Evolutionary conservation across 2,888 invertebrate species (phyloP), one percentile per base, ranked within the genome.

Genomic region (Ennomos quercinarius): DNA sequence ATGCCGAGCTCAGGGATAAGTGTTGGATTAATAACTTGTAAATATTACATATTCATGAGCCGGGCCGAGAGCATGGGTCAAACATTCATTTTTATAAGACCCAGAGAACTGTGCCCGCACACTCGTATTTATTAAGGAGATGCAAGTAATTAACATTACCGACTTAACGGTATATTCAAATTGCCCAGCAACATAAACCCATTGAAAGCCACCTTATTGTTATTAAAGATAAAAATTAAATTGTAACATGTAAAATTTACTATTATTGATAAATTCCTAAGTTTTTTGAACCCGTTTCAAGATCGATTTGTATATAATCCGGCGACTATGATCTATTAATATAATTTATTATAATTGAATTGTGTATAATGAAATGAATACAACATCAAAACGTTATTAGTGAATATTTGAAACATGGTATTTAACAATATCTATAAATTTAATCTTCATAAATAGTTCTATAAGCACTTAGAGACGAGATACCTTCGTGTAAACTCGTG

Each of bases 1-100:
- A 89, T 88, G 86, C 78, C 62, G 62, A 77, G 70, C 74, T 67
- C 68, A 70, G 71, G 83, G 83, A 86, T 86, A 86, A 86, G 86
- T 87, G 87, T 87, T 86, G 90, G 89, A 90, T 89, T 89, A 89
- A 91, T 90, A 91, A 91, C 89, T 89, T 91, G 89, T 91, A 87
- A 90, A 91, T 90, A 91, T 90, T 91, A 89, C 86, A 91, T 91
- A 91, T 91, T 91, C 91, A 91, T 91, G 90, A 91, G 87, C 56
- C 35, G 46, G 43, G 40, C 69, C 72, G 71, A 77, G 83, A 84
- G 84, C 86, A 86, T 84, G 88, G 88, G 89, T 88, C 90, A 90
- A 87, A 83, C 83, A 83, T 84, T 83, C 80, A 79, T 53, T 84
- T 87, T 90, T 86, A 81, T 86, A 87, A 81, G 80, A 83, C 78